Base-by-base conservation (phyloP, 2,113 vertebrate genomes). In the Nothoprocta pentlandii region DNA sequence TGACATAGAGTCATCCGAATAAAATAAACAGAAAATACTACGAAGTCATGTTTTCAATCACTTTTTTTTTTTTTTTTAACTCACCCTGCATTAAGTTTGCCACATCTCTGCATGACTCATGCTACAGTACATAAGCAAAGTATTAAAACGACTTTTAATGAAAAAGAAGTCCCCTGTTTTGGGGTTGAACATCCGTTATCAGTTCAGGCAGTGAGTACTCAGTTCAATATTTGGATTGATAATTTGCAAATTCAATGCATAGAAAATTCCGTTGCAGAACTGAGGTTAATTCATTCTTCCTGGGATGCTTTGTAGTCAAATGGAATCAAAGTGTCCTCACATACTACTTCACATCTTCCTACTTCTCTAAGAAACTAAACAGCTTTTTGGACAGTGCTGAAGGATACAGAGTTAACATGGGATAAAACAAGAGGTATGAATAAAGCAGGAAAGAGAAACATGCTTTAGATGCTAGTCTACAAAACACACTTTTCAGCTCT, bases 201-300 rank as follows among this genome's bases (percentile, higher is more conserved):
- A 89, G 63, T 74, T 95, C 91, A 95, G 78, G 80, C 46, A 70
- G 79, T 83, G 42, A 92, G 74, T 66, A 91, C 80, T 94, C 78
- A 79, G 78, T 90, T 95, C 84, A 85, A 58, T 91, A 95, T 90
- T 95, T 95, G 41, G 53, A 78, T 91, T 77, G 94, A 92, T 89
- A 94, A 95, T 92, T 96, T 95, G 46, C 58, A 90, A 86, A 94
- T 93, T 95, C 84, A 89, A 95, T 93, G 89, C 83, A 87, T 80
- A 89, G 85, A 89, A 80, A 92, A 89, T 86, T 70, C 75, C 59
- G 64, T 89, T 92, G 61, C 62, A 54, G 44, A 56, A 41, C 75
- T 87, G 92, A 94, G 87, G 85, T 96, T 96, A 96, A 96, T 93
- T 80, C 82, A 61, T 85, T 95, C 95, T 94, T 94, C 68, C 70